These are phyloP conservation scores for Laodelphax striatellus DNA, from an alignment of 1,140 invertebrate species.

Conservation along the genomic window DNA sequence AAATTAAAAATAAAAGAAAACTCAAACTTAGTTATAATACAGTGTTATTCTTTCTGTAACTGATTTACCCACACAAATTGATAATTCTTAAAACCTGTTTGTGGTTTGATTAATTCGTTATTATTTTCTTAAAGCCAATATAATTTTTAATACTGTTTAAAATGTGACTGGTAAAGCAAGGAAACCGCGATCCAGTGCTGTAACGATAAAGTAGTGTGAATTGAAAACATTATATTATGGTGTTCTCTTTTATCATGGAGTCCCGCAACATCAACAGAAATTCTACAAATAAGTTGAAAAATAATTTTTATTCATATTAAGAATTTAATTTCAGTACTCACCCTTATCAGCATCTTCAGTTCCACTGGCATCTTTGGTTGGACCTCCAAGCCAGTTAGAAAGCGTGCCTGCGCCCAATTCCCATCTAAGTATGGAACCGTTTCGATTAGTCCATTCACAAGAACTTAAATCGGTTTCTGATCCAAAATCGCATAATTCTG, in stretches of 20 bases:
- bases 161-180: too few species aligned
- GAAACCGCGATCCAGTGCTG: too few species aligned
- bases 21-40: background rate
- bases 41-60: background rate
- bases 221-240: too few species aligned
- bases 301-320: background rate
- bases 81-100: too few species aligned
- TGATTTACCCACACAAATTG: too few species aligned
- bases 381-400: conserved; percentile 52
- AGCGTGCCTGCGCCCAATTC: conserved; percentile 36
- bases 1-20: background rate
- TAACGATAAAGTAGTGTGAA: too few species aligned
- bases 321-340: conserved; percentile 14
- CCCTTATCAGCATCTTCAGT: conserved; percentile 37
- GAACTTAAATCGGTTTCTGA: conserved; percentile 29
- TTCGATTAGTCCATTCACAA: conserved; percentile 42
- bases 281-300: too few species aligned
- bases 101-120: too few species aligned
- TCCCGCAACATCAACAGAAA: too few species aligned
- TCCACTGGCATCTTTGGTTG: conserved; percentile 39
- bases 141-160: too few species aligned
- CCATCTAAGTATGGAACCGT: conserved; percentile 37
- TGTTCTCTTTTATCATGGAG: too few species aligned
- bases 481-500: conserved; percentile 38
- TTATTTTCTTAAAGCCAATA: too few species aligned